Base-by-base conservation (phyloP, 2,888 invertebrate genomes). In the Melipona bicolor region DNA sequence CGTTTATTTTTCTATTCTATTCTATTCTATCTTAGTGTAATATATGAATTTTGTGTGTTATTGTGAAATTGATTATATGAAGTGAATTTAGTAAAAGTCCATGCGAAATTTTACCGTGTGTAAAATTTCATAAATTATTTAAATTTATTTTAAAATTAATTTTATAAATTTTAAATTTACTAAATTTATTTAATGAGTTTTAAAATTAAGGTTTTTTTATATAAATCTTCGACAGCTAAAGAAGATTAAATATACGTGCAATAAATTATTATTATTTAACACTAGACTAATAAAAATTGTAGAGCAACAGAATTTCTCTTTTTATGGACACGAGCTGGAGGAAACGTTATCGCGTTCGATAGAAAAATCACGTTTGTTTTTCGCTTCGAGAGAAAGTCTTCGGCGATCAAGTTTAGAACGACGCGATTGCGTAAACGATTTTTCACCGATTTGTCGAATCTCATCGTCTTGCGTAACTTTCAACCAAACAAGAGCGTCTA, bases 331-430 rank as follows among this genome's bases (percentile, higher is more conserved):
- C 5, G 0, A 4, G 24, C 19, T 19, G 11, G 59, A 24, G n/a
- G 17, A 49, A 76, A 70, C 67, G 21, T 71, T 43, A 61, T 64
- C 52, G 15, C 36, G 36, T 6, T 72, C 64, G 61, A 83, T 79
- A 84, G 83, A 83, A 83, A 32, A 84, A 75, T 72, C 52, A 24
- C 62, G 70, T 68, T 79, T 61, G 69, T 73, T 62, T 61, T 62
- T 19, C 13, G n/a, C 36, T 43, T 19, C 0, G 49, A 13, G 83
- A 84, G 84, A 84, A 84, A 84, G 84, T 79, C 19, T 54, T 21
- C 17, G 24, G 72, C 65, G 82, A 65, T 52, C 62, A 79, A 64
- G 67, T 65, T 69, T 72, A 83, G 73, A 79, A 67, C 64, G 62
- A 52, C 15, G n/a, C 21, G 32, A 79, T 79, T 84, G 83, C 72